Evolutionary conservation across 2,888 invertebrate genomes (phyloP), one percentile per base, ranked within the genome.

Genomic region (Ophioninae sp.): DNA sequence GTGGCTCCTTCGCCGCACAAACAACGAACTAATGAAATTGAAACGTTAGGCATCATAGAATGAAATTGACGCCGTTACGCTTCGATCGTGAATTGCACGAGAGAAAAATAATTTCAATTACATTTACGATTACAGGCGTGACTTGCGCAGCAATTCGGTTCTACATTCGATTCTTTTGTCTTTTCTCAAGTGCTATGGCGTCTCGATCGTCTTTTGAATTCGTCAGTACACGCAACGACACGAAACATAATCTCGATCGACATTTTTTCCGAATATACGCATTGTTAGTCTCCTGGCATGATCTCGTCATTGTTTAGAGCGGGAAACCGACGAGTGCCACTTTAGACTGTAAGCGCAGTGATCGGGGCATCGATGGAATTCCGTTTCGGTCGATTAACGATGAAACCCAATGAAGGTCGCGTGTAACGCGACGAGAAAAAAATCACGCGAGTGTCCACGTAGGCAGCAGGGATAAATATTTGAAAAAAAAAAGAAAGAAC

Each of bases 381-480:
- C 17, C 13, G 50, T 50, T 13, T 13, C 13, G 50, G 17, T 50
- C 50, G 17, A 50, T 50, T 50, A 17, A 50, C 50, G 50, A 50
- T 5, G 17, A 6, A 50, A 13, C 7, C 13, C 50, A 10, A 17
- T 30, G 30, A 30, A 30, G 30, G 30, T 30, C 50, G 50, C 13
- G 50, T 13, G 17, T 50, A 17, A 13, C 50, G 50, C 13, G 50
- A 10, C 50, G 50, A 50, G 44, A 50, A 21, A 21, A 59, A 59
- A 37, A 65, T 8, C 39, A 20, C 39, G 20, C 39, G 17, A n/a
- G n/a, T 17, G n/a, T 65, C n/a, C 20, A 57, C 23, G 56, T 0
- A 30, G 8, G 62, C 81, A 79, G 79, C 61, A 62, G 59, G 73
- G 23, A 75, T 83, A 81, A 85, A 83, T 81, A 75, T 82, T 30